Conservation (phyloP, 2,888 invertebrate species). For the Spodoptera littoralis region DNA sequence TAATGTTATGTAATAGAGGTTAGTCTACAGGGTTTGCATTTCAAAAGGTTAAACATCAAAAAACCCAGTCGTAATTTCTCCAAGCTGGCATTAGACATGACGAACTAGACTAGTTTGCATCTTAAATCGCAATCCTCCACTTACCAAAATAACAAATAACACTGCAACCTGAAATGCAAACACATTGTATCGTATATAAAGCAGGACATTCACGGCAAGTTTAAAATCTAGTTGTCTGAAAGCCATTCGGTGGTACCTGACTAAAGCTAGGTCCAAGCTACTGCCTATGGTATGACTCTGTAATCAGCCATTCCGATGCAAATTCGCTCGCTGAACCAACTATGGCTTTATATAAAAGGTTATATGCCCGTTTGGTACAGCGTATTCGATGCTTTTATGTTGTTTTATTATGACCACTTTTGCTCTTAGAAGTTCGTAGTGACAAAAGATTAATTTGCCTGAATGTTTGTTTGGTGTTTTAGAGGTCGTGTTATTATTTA, state of each 20-base stretch:
- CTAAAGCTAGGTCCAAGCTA: conserved; percentile 70
- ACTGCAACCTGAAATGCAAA: conserved; percentile 26
- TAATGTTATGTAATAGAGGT: too few species aligned
- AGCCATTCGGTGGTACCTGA: conserved; percentile 61
- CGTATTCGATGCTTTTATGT: conserved; percentile 46
- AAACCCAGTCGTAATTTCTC: too few species aligned
- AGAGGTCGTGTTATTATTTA: too few species aligned
- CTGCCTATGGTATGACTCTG: conserved; percentile 81
- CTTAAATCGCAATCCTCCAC: not conserved
- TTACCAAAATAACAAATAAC: conserved; percentile 6
- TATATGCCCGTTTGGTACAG: conserved; percentile 55
- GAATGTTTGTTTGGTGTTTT: not conserved
- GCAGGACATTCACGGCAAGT: conserved; percentile 59
- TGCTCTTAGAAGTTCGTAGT: too few species aligned
- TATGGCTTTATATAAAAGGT: conserved; percentile 83
- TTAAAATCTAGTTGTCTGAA: conserved; percentile 65
- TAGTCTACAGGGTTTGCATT: too few species aligned
- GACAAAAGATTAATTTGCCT: not conserved
- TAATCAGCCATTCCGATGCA: conserved; percentile 88
- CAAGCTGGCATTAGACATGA: too few species aligned
- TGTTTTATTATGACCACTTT: too few species aligned
- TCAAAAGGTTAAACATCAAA: too few species aligned
- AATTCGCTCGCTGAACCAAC: conserved; percentile 85
- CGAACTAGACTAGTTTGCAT: too few species aligned
- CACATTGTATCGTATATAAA: conserved; percentile 56